Percentiles rank a stretch among this genome's conserved stretches.
Conservation (phyloP, 2,797 vertebrate species). For the Oreonectes daqikongensis region DNA sequence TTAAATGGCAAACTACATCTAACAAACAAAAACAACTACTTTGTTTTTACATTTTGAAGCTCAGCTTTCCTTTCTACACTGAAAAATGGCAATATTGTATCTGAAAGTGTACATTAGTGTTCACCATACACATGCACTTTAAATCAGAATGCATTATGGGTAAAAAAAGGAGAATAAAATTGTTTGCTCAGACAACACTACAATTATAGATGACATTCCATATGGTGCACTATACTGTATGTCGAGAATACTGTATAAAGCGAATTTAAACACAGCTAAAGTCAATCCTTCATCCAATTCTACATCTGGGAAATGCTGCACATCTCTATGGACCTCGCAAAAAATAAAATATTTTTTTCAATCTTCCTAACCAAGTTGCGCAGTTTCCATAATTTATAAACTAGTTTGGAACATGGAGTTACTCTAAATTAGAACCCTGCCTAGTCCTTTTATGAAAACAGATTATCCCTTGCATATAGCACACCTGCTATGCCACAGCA, state of each 20-base stretch:
- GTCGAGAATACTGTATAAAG: background rate
- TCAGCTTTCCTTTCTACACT: too few relatives aligned
- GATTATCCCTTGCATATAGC: constrained; percentile 65
- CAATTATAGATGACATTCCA: background rate
- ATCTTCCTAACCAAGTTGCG: constrained; percentile 57
- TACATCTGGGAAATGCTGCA: background rate
- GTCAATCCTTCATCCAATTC: background rate
- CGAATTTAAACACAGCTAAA: background rate
- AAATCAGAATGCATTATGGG: background rate
- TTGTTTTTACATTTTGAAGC: too few relatives aligned
- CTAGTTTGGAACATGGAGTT: constrained; percentile 63
- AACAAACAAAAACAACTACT: too few relatives aligned
- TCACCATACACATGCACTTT: background rate
- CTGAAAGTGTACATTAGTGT: too few relatives aligned
- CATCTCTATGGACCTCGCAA: constrained; percentile 9
- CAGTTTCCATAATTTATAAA: constrained; percentile 71
- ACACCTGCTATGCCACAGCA: constrained; percentile 64
- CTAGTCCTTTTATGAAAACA: constrained; percentile 73
- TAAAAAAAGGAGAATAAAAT: background rate
- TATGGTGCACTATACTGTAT: background rate
- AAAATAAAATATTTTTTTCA: constrained; percentile 42
- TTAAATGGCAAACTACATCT: too few relatives aligned
- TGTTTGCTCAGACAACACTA: background rate
- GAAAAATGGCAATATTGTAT: too few relatives aligned
- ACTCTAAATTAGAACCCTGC: constrained; percentile 66